Conservation (phyloP, 2,888 invertebrate species). For the Platycheirus rosarum region DNA sequence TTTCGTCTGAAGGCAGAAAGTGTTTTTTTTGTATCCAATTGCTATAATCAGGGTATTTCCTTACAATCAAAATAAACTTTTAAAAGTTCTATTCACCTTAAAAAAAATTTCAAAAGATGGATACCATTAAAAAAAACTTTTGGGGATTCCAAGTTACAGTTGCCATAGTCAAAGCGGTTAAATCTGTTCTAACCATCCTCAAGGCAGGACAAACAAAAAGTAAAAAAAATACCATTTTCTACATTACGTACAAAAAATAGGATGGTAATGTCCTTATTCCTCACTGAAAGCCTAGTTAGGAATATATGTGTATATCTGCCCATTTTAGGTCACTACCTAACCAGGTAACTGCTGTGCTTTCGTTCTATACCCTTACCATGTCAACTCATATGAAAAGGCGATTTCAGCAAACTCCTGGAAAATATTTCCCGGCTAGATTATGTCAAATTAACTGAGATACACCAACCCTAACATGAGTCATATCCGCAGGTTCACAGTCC, state of each 20-base stretch:
- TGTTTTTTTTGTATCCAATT: too few relatives aligned
- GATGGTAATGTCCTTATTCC: conserved; percentile 52
- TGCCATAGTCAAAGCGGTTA: conserved; percentile 26
- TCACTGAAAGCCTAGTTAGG: conserved; percentile 3
- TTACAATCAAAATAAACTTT: too few relatives aligned
- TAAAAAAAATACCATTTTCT: conserved; percentile 21
- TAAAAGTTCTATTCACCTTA: conserved; percentile 15
- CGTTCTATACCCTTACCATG: conserved; percentile 2
- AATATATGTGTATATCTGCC: not conserved
- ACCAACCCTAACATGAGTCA: conserved; percentile 69
- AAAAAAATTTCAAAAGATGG: conserved; percentile 11
- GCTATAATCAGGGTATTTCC: too few relatives aligned
- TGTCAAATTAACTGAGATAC: conserved; percentile 72
- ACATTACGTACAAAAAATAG: conserved; percentile 10
- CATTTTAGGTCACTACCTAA: conserved; percentile 26
- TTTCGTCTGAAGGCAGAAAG: too few relatives aligned
- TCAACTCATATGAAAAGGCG: not conserved
- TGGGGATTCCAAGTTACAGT: conserved; percentile 26
- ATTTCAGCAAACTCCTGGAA: conserved; percentile 67
- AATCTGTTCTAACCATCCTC: conserved; percentile 15
- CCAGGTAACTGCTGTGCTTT: conserved; percentile 31
- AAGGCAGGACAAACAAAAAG: conserved; percentile 9
- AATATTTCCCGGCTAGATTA: conserved; percentile 66
- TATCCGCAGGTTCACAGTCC: conserved; percentile 55
- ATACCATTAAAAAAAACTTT: not conserved